phyloP scores from a whole-genome alignment of 64 coral and sea anemone species.

The Dendrophyllia cribrosa region DNA sequence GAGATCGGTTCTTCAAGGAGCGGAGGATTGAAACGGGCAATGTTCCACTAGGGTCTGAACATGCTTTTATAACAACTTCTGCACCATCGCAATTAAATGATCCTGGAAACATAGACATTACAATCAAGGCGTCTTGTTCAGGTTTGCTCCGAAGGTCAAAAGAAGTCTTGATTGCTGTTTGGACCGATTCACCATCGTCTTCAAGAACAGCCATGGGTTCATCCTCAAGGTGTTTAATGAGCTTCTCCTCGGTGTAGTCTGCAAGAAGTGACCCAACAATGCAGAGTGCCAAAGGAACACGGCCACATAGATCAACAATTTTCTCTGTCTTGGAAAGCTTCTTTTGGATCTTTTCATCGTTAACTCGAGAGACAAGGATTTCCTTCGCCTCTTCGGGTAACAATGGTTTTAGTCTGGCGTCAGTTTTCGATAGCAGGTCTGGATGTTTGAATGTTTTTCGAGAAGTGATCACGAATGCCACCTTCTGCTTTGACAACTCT shows the following conservation, averaged over 20 bases:
- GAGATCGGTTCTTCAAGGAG: constrained; percentile 40
- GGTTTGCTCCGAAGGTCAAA: constrained; percentile 14
- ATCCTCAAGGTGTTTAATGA: constrained; percentile 13
- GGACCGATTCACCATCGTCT: neutral
- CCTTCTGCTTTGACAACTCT: neutral
- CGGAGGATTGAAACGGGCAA: constrained; percentile 4
- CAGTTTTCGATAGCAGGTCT: neutral
- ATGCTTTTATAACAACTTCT: neutral
- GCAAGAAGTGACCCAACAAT: constrained; percentile 54
- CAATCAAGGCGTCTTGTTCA: constrained; percentile 23
- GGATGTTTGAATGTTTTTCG: neutral
- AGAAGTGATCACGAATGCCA: constrained; percentile 68
- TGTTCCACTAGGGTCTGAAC: neutral
- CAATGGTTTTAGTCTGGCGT: neutral
- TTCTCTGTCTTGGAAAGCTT: neutral
- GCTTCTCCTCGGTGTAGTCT: neutral
- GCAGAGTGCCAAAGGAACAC: constrained; percentile 55
- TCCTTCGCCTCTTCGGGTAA: neutral
- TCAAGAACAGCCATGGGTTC: constrained; percentile 36
- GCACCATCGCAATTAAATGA: constrained; percentile 47
- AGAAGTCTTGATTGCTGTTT: constrained; percentile 41
- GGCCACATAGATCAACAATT: constrained; percentile 59
- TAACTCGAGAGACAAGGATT: neutral
- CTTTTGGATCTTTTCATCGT: neutral
- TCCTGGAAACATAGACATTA: constrained; percentile 52